Base-by-base conservation (phyloP, 2,888 invertebrate genomes). In the Limenitis camilla region DNA sequence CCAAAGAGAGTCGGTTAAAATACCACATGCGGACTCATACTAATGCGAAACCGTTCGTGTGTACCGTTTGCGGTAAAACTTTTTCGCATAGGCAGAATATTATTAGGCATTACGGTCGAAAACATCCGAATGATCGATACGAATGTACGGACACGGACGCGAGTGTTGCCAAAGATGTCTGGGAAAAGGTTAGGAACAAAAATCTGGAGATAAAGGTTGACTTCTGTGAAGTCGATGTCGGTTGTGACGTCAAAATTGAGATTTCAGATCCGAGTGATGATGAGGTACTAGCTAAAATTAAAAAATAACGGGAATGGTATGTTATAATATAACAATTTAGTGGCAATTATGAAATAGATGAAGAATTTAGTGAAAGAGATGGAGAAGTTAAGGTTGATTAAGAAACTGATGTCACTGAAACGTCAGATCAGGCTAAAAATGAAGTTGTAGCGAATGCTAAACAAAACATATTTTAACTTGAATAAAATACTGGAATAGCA, bases 1-100 rank as follows among this genome's bases (percentile, higher is more conserved):
- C 82, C 0, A 67, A 72, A 11, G 81, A 81, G 31, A 80, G 79
- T 11, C 52, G 82, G 1, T 39, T 83, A 1, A 73, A 68, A 6
- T 83, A 83, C 10, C 83, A 83, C 29, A 78, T 83, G 78, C 59
- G 70, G 0, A 75, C 68, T 0, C 83, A 83, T 36, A 68, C 69
- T 0, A 73, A 76, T 27, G 76, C 74, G 8, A 80, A 78, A 6
- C 72, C 74, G 41, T 82, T 82, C 9, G 35, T 65, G 0, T 83
- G 83, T 49, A 61, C 66, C 0, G 54, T 74, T 0, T 83, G 83
- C 41, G 66, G 68, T 0, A 80, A 76, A 49, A 61, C 67, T 11
- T 83, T 82, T 53, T 79, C 81, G 0, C 81, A 82, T 44, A 74
- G 74, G 33, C 81, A 81, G 19, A 82, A 81, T 49, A 72, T 81